Conservation (phyloP, 2,888 invertebrate species). For the Xanthorhoe designata region DNA sequence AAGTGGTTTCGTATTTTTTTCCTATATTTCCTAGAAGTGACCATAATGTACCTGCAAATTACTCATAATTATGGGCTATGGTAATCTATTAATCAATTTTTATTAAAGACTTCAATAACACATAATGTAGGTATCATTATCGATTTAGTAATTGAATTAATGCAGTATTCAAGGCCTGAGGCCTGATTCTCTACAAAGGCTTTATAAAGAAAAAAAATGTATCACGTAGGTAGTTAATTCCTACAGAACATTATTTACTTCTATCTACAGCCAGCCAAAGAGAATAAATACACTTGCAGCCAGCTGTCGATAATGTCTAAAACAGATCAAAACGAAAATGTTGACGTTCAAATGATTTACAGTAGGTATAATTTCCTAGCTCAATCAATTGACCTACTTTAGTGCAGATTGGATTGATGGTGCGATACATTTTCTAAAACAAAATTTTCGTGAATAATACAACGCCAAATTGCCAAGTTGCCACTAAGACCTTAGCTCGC, state of each 20-base stretch:
- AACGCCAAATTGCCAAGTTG: too few relatives aligned
- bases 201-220: background rate
- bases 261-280: too few relatives aligned
- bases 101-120: background rate
- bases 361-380: too few relatives aligned
- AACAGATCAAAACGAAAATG: conserved; percentile 20
- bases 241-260: background rate
- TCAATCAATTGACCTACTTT: too few relatives aligned
- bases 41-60: background rate
- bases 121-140: background rate
- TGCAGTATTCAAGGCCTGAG: conserved; percentile 11
- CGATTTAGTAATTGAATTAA: conserved; percentile 8
- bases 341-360: too few relatives aligned
- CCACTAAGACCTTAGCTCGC: too few relatives aligned
- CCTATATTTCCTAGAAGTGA: background rate
- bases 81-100: background rate
- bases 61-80: background rate
- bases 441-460: too few relatives aligned
- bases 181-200: background rate
- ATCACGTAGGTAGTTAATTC: background rate
- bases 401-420: too few relatives aligned
- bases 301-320: conserved; percentile 7
- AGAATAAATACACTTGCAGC: too few relatives aligned
- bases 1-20: too few relatives aligned
- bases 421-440: too few relatives aligned